These are phyloP conservation scores for Ips nitidus DNA, from an alignment of 1,140 invertebrate species.

Conservation along the genomic window DNA sequence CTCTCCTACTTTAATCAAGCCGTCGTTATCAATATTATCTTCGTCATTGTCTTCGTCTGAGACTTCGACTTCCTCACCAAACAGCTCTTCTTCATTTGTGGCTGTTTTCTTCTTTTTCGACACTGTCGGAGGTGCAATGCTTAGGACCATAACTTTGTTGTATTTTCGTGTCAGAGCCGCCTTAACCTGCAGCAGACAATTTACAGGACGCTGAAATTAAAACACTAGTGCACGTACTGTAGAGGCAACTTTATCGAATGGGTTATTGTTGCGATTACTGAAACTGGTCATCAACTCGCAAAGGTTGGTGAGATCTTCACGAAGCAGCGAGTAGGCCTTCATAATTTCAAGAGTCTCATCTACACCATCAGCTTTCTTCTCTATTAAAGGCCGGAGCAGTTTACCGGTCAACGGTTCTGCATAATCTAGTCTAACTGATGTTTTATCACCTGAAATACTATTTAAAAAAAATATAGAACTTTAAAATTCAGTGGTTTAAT, in stretches of 20 bases:
- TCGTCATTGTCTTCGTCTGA: slow-evolving; percentile 56
- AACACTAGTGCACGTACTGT: slow-evolving; percentile 57
- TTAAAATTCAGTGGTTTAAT: slow-evolving; percentile 6
- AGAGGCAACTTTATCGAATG: slow-evolving; percentile 72
- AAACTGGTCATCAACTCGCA: slow-evolving; percentile 85
- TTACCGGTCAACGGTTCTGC: slow-evolving; percentile 68
- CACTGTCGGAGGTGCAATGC: slow-evolving; percentile 69
- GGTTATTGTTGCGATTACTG: slow-evolving; percentile 67
- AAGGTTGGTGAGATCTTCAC: slow-evolving; percentile 89
- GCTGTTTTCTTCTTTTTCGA: slow-evolving; percentile 61
- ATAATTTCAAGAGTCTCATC: slow-evolving; percentile 73
- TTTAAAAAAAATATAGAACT: slow-evolving; percentile 11
- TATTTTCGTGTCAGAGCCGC: slow-evolving; percentile 89
- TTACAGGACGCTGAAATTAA: slow-evolving; percentile 22
- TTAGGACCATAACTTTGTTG: slow-evolving; percentile 77
- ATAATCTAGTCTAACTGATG: slow-evolving; percentile 83
- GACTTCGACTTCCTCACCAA: slow-evolving; percentile 53
- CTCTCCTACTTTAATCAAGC: slow-evolving; percentile 73
- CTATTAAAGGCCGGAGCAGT: slow-evolving; percentile 73
- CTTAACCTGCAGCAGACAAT: slow-evolving; percentile 67
- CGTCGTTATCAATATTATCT: slow-evolving; percentile 69
- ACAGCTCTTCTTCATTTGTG: slow-evolving; percentile 52
- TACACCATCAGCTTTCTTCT: slow-evolving; percentile 71
- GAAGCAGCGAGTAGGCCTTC: slow-evolving; percentile 79
- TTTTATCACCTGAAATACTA: slow-evolving; percentile 75